A percentile compares a stretch with the other conserved stretches of the same genome.
These are phyloP conservation scores for Sarcophaga variegata DNA, from an alignment of 2,888 invertebrate species.

Conservation along the genomic window DNA sequence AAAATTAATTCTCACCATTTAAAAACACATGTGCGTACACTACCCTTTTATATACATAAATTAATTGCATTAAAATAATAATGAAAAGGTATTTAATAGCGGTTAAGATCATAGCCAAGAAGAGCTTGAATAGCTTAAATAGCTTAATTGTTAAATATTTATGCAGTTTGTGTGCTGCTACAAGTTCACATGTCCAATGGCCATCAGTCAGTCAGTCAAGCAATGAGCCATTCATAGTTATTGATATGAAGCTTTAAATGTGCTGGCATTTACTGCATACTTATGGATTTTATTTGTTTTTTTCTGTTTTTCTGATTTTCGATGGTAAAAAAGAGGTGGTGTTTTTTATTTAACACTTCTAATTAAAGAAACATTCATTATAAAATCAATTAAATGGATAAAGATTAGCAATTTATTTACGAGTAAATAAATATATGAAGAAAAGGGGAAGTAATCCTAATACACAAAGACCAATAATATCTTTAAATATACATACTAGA, in stretches of 20 bases:
- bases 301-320: not conserved
- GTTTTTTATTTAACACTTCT: constrained; percentile 26
- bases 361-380: constrained; percentile 16
- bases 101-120: constrained; percentile 53
- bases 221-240: too few species aligned
- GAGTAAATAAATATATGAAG: too few species aligned
- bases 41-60: not conserved
- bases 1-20: too few species aligned
- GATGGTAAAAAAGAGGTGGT: constrained; percentile 24
- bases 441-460: not conserved
- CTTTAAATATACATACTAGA: not conserved
- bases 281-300: constrained; percentile 12
- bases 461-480: not conserved
- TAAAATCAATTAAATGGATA: constrained; percentile 31
- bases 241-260: not conserved
- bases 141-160: constrained; percentile 16
- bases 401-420: too few species aligned
- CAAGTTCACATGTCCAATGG: constrained; percentile 21
- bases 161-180: not conserved
- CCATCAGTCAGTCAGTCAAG: not conserved
- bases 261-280: not conserved
- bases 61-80: not conserved
- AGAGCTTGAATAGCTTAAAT: constrained; percentile 7
- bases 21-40: not conserved
- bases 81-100: constrained; percentile 29